Conservation (phyloP, 1,140 invertebrate species). For the Drosophila ogumai region DNA sequence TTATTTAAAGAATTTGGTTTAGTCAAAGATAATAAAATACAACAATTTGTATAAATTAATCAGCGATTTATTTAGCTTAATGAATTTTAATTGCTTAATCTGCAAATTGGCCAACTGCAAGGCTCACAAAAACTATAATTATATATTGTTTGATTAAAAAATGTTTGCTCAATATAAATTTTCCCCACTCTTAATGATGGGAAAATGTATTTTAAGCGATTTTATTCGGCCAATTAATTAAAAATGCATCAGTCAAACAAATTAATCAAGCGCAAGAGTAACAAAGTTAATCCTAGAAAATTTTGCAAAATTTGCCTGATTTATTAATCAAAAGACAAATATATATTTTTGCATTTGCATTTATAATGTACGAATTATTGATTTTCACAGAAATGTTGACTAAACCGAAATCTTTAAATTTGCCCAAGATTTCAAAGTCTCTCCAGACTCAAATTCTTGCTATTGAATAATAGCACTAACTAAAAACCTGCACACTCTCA, state of each 20-base stretch:
- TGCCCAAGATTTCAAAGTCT: background rate
- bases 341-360: background rate
- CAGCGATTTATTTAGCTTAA: background rate
- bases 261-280: conserved; percentile 11
- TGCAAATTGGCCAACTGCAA: background rate
- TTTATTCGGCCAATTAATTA: conserved; percentile 10
- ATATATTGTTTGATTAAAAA: conserved; percentile 10
- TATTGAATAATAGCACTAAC: background rate
- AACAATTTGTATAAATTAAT: background rate
- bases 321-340: conserved; percentile 13
- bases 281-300: conserved; percentile 13
- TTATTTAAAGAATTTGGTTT: background rate
- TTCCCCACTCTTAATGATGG: background rate
- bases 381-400: background rate
- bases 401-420: background rate
- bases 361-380: background rate
- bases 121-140: background rate
- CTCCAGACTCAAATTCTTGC: background rate
- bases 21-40: background rate
- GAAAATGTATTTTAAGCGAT: conserved; percentile 11
- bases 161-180: conserved; percentile 4
- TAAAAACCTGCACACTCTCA: background rate
- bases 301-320: background rate
- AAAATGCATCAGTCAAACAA: conserved; percentile 14
- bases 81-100: conserved; percentile 3